These are phyloP conservation scores for Euura lappo DNA, from an alignment of 1,140 invertebrate genomes.

Conservation along the genomic window DNA sequence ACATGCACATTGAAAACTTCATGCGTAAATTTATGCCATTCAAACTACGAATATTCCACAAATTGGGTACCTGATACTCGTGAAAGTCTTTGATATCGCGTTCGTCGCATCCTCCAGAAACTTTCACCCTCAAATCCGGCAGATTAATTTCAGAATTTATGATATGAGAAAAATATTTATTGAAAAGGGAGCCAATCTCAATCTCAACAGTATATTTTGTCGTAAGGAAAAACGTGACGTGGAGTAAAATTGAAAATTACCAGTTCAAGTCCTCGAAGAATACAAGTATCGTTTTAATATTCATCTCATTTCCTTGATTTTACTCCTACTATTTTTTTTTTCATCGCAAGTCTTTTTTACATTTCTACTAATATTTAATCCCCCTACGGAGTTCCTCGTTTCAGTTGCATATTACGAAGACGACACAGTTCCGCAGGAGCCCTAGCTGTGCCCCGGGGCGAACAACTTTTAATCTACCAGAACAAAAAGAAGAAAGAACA, in stretches of 20 bases:
- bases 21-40: constrained; percentile 1
- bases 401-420: not conserved
- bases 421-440: not conserved
- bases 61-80: not conserved
- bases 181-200: no score
- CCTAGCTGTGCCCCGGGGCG: no score
- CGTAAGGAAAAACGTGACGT: no score
- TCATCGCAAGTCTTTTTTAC: not conserved
- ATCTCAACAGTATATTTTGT: no score
- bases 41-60: not conserved
- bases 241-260: no score
- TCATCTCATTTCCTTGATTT: not conserved
- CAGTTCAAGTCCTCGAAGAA: no score
- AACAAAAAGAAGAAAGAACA: not conserved
- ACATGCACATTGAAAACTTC: not conserved
- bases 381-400: not conserved
- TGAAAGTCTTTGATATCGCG: no score
- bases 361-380: not conserved
- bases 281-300: no score
- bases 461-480: not conserved
- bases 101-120: no score
- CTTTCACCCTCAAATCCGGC: no score
- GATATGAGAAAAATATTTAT: no score
- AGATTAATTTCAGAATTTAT: no score
- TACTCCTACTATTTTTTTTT: not conserved